phyloP scores from a whole-genome alignment of 2,113 vertebrate genomes.

The Spermophilus dauricus region DNA sequence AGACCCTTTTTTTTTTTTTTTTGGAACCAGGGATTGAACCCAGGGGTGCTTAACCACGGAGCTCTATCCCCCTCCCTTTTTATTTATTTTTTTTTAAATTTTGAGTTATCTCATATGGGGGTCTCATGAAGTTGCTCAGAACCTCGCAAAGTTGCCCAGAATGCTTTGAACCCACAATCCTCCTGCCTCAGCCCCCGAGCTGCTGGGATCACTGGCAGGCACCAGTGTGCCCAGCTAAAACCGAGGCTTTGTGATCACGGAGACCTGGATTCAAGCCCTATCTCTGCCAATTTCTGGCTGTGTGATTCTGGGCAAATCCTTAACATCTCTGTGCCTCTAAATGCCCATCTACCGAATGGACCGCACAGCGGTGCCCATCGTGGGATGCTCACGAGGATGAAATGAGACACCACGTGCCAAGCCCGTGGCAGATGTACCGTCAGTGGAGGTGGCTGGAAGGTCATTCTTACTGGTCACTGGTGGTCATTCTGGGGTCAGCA shows the following conservation, averaged over 20 bases:
- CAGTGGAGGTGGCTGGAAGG: accelerated
- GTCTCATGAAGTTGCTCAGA: no score
- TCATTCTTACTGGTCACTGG: neutral
- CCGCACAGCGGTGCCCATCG: neutral
- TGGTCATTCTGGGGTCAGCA: neutral
- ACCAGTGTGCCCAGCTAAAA: neutral
- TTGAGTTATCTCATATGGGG: no score
- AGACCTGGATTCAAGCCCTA: neutral
- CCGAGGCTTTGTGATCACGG: accelerated
- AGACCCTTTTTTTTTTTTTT: neutral
- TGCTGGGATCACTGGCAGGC: no score
- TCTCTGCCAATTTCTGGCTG: neutral
- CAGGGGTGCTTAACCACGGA: no score
- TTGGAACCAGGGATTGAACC: neutral
- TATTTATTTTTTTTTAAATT: no score
- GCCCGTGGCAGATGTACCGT: neutral
- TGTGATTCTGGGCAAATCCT: neutral
- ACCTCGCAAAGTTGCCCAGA: no score
- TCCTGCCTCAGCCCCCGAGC: no score
- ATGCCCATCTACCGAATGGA: neutral
- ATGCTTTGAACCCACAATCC: no score
- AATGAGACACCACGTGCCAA: neutral
- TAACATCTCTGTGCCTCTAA: neutral
- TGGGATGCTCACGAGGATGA: neutral
- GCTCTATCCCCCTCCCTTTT: no score